These are phyloP conservation scores for Malaclemys terrapin DNA, from an alignment of 2,113 vertebrate species.

Conservation along the genomic window DNA sequence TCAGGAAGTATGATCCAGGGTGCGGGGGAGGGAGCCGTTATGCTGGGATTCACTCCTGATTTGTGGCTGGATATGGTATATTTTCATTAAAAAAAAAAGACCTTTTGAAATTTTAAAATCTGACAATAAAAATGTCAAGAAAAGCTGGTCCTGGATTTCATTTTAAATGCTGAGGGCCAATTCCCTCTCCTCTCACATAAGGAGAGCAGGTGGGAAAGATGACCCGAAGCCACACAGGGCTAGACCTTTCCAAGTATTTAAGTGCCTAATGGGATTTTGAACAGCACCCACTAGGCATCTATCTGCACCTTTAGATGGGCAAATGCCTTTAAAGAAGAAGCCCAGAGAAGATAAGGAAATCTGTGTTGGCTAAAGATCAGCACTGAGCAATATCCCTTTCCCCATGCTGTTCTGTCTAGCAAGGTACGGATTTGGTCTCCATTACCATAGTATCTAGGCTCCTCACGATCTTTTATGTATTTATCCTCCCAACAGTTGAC, in stretches of 20 bases:
- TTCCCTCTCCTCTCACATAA: background rate
- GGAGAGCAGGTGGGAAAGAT: background rate
- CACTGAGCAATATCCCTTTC: rapidly evolving
- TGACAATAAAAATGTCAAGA: background rate
- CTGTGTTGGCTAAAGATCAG: background rate
- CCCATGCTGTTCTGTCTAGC: rapidly evolving
- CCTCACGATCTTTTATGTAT: background rate
- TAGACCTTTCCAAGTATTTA: background rate
- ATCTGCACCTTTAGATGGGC: background rate
- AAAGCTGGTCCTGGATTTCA: background rate
- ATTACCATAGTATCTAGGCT: background rate
- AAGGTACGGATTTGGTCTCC: background rate
- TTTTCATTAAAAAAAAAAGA: background rate
- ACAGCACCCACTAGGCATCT: background rate
- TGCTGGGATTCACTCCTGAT: rapidly evolving
- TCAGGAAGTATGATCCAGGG: background rate
- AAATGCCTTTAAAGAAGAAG: background rate
- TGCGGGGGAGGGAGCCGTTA: background rate
- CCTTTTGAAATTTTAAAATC: background rate
- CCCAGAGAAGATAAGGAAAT: rapidly evolving
- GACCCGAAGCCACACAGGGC: background rate
- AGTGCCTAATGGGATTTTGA: background rate
- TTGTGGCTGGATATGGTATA: background rate
- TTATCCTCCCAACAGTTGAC: background rate
- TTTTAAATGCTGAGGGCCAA: background rate